Percentiles rank a stretch among this genome's conserved stretches.
Evolutionary conservation across 2,888 invertebrate species (phyloP).

Genomic region (Cordylochernes scorpioides): DNA sequence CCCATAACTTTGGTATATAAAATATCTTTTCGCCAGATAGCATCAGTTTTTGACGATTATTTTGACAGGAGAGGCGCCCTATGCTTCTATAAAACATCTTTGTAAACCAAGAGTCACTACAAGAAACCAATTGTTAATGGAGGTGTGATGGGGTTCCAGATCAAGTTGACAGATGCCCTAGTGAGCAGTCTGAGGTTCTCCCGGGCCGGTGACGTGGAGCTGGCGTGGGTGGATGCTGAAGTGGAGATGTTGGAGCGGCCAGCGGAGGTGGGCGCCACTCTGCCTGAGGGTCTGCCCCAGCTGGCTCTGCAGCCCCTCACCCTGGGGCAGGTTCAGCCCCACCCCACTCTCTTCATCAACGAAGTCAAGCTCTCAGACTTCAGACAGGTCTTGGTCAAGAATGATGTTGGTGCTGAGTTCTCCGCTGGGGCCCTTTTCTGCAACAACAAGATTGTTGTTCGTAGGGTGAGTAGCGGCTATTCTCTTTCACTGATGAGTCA

Average conservation of each 20-base stretch:
- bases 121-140: too few species aligned
- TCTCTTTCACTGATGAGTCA: too few species aligned
- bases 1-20: too few species aligned
- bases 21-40: too few species aligned
- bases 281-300: too few species aligned
- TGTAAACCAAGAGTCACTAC: too few species aligned
- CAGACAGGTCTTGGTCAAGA: constrained; percentile 44
- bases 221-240: constrained; percentile 80
- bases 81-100: too few species aligned
- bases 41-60: too few species aligned
- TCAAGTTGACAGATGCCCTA: constrained; percentile 65
- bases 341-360: constrained; percentile 69
- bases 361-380: constrained; percentile 74
- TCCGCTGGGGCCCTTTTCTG: constrained; percentile 76
- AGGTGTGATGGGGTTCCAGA: too few species aligned
- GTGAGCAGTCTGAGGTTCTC: constrained; percentile 63
- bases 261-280: constrained; percentile 10
- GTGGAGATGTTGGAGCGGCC: constrained; percentile 25
- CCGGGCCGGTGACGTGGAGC: constrained; percentile 55
- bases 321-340: constrained; percentile 33
- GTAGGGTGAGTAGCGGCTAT: constrained; percentile 33
- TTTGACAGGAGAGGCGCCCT: too few species aligned
- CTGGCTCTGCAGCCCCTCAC: background rate
- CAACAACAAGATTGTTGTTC: constrained; percentile 65
- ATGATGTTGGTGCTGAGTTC: constrained; percentile 57